Base-by-base conservation (phyloP, 2,113 vertebrate genomes). In the Eurystomus gularis region DNA sequence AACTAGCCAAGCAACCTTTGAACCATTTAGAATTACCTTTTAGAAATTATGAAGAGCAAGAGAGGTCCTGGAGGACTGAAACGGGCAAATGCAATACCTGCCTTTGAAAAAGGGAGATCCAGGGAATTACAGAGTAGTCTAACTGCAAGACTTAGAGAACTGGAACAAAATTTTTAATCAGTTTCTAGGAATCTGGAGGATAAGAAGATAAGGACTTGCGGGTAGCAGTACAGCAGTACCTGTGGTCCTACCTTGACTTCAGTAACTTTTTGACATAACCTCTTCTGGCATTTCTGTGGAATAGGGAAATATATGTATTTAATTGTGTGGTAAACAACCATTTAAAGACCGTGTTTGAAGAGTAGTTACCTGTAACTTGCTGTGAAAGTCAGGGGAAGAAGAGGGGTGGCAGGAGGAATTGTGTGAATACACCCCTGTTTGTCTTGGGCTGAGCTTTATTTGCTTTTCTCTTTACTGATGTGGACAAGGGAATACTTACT, bases 401-500 rank as follows among this genome's bases (percentile, higher is more conserved):
- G 39, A 17, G 18, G 37, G 68, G 57, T 79, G 84, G 70, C 78
- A 82, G 0, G 55, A 91, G 65, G 84, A 91, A 39, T 85, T 1
- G n/a, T 82, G 48, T 85, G 96, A 92, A 40, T 92, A 94, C 93
- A 89, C 94, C 93, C 75, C 58, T 96, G 68, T 97, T 97, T 97
- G 94, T 96, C 95, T 95, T 96, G 91, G 90, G 90, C 90, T 96
- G 94, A 96, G 61, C 89, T 94, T 85, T 97, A 57, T 97, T 97
- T 96, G 93, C 95, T 95, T 84, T 96, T 96, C 92, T 96, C 79
- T 94, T 90, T 76, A 69, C 57, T 93, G 61, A 10, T 93, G 84
- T 85, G 78, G 75, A 72, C 93, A 80, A 57, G 87, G 58, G 94
- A 96, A 69, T 95, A 88, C 78, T 90, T 76, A 88, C 40, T 89